A percentile compares a stretch with the other conserved stretches of the same genome.
These are phyloP conservation scores for Pachyrhynchus sulphureomaculatus DNA, from an alignment of 1,140 invertebrate species.

Conservation along the genomic window DNA sequence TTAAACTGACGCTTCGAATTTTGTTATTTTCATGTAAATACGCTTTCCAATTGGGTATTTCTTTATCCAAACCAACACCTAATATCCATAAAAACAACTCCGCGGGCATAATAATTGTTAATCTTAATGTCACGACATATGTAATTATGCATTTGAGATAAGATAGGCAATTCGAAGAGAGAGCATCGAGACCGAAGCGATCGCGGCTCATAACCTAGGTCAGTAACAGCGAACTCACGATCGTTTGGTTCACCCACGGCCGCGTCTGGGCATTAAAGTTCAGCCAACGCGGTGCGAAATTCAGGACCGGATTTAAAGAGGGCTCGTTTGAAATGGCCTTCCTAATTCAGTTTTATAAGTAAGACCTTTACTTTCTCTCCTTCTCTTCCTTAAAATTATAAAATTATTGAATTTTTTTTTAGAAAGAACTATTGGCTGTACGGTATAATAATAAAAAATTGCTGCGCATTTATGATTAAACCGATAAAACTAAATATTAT, in stretches of 20 bases:
- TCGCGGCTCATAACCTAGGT: slow-evolving; percentile 34
- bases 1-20: too few relatives aligned
- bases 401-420: too few relatives aligned
- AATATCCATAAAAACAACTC: slow-evolving; percentile 21
- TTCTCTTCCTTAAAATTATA: too few relatives aligned
- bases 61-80: slow-evolving; percentile 16
- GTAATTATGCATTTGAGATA: slow-evolving; percentile 42
- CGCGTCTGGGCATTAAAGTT: slow-evolving; percentile 24
- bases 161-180: slow-evolving; percentile 27
- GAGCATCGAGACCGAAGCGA: slow-evolving; percentile 29
- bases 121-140: slow-evolving; percentile 40
- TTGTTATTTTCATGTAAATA: too few relatives aligned
- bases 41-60: too few relatives aligned
- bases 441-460: too few relatives aligned
- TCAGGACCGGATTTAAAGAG: slow-evolving; percentile 14
- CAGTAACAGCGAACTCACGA: slow-evolving; percentile 35
- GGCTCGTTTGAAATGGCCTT: too few relatives aligned
- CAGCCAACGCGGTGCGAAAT: slow-evolving; percentile 25
- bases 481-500: too few relatives aligned
- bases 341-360: too few relatives aligned
- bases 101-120: slow-evolving; percentile 28
- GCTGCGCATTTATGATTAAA: too few relatives aligned
- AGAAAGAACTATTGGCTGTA: too few relatives aligned
- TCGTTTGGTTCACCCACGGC: slow-evolving; percentile 30
- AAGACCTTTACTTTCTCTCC: too few relatives aligned